Evolutionary conservation across 2,888 invertebrate genomes (phyloP).

Genomic region (Tiphia femorata): DNA sequence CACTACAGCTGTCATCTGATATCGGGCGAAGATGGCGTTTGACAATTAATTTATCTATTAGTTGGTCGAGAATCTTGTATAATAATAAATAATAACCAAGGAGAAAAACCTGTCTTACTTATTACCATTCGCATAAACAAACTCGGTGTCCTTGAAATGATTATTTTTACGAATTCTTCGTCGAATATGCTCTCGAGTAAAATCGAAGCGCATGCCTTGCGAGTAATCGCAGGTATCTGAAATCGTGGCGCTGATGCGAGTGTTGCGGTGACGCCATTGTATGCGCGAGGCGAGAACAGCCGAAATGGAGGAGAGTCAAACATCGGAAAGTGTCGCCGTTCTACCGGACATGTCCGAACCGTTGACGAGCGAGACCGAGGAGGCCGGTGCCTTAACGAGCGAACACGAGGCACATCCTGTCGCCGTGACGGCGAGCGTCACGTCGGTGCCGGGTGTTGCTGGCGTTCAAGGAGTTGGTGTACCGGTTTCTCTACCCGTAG

Average conservation of each 20-base stretch:
- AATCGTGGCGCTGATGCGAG: constrained; percentile 29
- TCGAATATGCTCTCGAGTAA: too few relatives aligned
- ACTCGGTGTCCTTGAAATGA: too few relatives aligned
- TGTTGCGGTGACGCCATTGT: constrained; percentile 48
- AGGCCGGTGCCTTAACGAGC: constrained; percentile 58
- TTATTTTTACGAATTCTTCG: too few relatives aligned
- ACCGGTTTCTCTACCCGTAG: constrained; percentile 81
- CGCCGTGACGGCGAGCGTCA: constrained; percentile 58
- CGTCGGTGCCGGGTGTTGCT: constrained; percentile 68
- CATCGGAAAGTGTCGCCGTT: constrained; percentile 70
- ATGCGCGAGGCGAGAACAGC: constrained; percentile 57
- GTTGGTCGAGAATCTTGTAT: too few relatives aligned
- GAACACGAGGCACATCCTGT: constrained; percentile 65
- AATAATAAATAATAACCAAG: too few relatives aligned
- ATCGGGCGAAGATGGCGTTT: too few relatives aligned
- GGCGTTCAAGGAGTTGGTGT: constrained; percentile 72
- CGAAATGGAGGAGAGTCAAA: constrained; percentile 69
- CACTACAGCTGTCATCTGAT: too few relatives aligned
- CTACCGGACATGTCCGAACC: constrained; percentile 72
- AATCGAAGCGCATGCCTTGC: background rate
- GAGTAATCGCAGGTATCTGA: background rate
- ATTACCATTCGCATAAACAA: too few relatives aligned
- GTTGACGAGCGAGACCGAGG: constrained; percentile 70
- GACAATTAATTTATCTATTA: too few relatives aligned
- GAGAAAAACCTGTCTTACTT: too few relatives aligned